A percentile compares a stretch with the other conserved stretches of the same genome.
These are phyloP conservation scores for Automeris io DNA, from an alignment of 2,888 invertebrate genomes.

Conservation along the genomic window DNA sequence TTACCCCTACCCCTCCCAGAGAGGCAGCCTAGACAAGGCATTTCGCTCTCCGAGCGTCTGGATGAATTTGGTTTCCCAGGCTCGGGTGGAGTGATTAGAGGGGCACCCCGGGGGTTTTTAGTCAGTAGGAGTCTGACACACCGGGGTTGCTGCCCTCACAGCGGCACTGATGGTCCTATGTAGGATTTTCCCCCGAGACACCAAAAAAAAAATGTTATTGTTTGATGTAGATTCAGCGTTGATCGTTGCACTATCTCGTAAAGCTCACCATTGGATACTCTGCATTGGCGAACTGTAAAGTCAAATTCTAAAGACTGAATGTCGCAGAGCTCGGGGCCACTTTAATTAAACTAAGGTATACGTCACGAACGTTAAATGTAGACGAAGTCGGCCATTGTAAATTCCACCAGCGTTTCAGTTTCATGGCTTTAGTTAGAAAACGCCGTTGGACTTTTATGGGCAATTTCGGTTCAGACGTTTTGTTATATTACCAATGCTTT, in stretches of 20 bases:
- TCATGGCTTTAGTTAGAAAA: constrained; percentile 77
- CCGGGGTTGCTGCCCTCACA: no score
- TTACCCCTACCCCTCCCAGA: no score
- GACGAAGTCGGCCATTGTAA: constrained; percentile 69
- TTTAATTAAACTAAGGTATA: constrained; percentile 73
- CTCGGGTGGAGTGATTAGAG: no score
- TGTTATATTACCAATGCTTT: constrained; percentile 78
- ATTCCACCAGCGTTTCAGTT: constrained; percentile 72
- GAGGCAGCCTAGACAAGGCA: no score
- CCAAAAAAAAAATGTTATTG: no score
- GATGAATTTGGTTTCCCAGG: no score
- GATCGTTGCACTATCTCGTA: neutral
- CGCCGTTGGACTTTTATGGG: constrained; percentile 75
- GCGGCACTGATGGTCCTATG: no score
- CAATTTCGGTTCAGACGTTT: constrained; percentile 77
- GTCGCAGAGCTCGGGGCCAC: constrained; percentile 29
- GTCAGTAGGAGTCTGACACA: no score
- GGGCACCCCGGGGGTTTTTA: no score
- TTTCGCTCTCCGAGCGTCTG: no score
- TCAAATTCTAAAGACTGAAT: constrained; percentile 7
- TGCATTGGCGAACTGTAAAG: neutral
- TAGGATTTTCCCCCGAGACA: no score
- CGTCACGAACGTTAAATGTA: constrained; percentile 72
- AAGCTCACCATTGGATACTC: neutral
- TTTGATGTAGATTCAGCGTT: no score